Percentiles rank a stretch among this genome's conserved stretches.
Conservation (phyloP, 2,888 invertebrate species). For the Drosophila acutilabella region DNA sequence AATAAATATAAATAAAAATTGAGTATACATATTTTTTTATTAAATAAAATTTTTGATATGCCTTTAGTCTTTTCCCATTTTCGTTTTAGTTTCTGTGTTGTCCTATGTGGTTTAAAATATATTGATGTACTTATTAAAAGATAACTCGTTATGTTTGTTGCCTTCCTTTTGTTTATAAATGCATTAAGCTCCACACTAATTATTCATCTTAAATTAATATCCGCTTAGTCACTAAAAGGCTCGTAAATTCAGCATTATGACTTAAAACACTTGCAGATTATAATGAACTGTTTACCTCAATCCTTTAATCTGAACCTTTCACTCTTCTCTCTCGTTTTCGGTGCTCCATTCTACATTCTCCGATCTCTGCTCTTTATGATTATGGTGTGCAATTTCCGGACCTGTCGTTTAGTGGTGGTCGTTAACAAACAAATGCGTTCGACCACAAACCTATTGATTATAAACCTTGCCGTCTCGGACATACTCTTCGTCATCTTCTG, state of each 20-base stretch:
- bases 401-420: conserved; percentile 88
- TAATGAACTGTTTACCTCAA: conserved; percentile 24
- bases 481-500: conserved; percentile 96
- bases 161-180: too few relatives aligned
- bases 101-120: too few relatives aligned
- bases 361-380: not conserved
- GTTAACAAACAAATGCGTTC: conserved; percentile 96
- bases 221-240: not conserved
- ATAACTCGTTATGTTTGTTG: too few relatives aligned
- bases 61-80: too few relatives aligned
- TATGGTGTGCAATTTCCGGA: conserved; percentile 32
- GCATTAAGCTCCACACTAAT: not conserved
- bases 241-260: not conserved
- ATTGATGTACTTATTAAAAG: too few relatives aligned
- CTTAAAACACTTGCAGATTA: not conserved
- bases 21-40: too few relatives aligned
- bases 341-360: too few relatives aligned
- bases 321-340: not conserved
- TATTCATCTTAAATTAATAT: not conserved
- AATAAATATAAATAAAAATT: too few relatives aligned
- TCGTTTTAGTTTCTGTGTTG: too few relatives aligned
- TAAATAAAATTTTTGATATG: too few relatives aligned
- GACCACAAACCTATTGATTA: conserved; percentile 96
- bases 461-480: conserved; percentile 95
- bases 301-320: not conserved